These are phyloP conservation scores for Sitophilus oryzae DNA, from an alignment of 1,140 invertebrate genomes.

Conservation along the genomic window DNA sequence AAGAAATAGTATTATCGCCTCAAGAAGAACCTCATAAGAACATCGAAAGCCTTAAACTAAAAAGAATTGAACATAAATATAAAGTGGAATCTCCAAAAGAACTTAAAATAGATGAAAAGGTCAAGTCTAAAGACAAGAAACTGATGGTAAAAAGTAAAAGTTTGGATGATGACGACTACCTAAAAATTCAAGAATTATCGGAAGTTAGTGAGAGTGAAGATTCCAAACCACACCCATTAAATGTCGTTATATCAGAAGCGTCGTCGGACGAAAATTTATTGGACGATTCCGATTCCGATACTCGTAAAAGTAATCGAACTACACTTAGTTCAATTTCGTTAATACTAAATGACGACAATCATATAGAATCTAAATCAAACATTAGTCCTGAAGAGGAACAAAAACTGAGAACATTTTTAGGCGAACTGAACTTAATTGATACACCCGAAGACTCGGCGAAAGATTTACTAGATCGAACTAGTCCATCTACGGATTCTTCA, in stretches of 20 bases:
- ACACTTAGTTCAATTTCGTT: constrained; percentile 31
- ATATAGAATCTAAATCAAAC: constrained; percentile 23
- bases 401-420: constrained; percentile 51
- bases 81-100: constrained; percentile 49
- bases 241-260: constrained; percentile 50
- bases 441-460: constrained; percentile 37
- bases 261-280: constrained; percentile 51
- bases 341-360: constrained; percentile 36
- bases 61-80: constrained; percentile 29
- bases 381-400: constrained; percentile 48
- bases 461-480: constrained; percentile 28
- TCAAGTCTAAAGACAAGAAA: constrained; percentile 31
- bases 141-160: constrained; percentile 49
- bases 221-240: constrained; percentile 38
- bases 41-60: constrained; percentile 18
- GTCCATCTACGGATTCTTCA: constrained; percentile 24
- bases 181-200: constrained; percentile 49
- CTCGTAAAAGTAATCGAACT: not conserved
- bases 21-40: not conserved
- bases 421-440: constrained; percentile 51
- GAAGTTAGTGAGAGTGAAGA: constrained; percentile 39
- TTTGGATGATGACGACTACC: constrained; percentile 50
- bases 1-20: constrained; percentile 1
- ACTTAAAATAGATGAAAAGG: constrained; percentile 33
- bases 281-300: constrained; percentile 36